These are phyloP conservation scores for Phalacrocorax brasilianus DNA, from an alignment of 2,113 vertebrate species.

Conservation along the genomic window DNA sequence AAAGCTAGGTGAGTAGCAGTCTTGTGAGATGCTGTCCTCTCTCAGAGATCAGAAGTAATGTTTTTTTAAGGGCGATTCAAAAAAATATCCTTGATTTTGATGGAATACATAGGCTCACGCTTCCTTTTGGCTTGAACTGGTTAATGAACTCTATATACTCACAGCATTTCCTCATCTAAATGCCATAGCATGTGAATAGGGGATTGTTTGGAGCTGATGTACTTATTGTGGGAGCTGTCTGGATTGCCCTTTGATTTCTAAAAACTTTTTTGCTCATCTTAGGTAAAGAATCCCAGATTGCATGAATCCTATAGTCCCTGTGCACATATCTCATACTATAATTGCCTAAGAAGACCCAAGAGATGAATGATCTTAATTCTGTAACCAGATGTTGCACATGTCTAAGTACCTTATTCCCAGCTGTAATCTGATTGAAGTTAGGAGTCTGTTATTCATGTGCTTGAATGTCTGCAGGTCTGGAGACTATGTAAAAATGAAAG, in stretches of 20 bases:
- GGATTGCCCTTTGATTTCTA: neutral
- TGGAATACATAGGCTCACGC: neutral
- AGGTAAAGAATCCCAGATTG: neutral
- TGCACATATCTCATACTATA: neutral
- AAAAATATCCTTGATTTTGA: neutral
- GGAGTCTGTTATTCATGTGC: conserved; percentile 2
- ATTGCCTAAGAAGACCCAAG: neutral
- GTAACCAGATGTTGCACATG: conserved; percentile 6
- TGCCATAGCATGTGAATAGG: neutral
- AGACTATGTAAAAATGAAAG: conserved; percentile 4
- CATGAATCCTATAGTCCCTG: neutral
- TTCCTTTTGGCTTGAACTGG: neutral
- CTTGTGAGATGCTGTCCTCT: neutral
- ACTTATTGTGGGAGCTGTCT: neutral
- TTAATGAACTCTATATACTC: neutral
- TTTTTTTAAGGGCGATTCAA: neutral
- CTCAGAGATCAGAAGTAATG: neutral
- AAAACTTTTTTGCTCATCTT: neutral
- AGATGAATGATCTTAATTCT: conserved; percentile 5
- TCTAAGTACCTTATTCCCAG: conserved; percentile 13
- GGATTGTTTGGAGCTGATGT: neutral
- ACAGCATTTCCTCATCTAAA: neutral
- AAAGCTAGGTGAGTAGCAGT: neutral
- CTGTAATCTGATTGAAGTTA: conserved; percentile 42
- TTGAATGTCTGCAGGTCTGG: neutral